Evolutionary conservation across 2,888 invertebrate species (phyloP).

Genomic region (Pristionchus arcanus): DNA sequence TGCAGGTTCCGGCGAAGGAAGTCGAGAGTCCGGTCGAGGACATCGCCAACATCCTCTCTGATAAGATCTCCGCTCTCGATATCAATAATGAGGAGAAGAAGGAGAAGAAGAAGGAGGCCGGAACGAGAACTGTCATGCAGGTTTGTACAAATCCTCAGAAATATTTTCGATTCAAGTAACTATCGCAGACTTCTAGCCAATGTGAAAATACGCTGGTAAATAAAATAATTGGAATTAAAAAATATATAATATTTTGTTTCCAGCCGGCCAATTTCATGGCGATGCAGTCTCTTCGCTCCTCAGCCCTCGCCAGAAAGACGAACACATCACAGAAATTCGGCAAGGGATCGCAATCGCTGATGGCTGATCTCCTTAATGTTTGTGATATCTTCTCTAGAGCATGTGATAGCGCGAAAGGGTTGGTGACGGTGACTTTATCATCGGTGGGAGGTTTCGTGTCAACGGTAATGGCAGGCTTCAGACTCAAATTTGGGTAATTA

Average conservation of each 20-base stretch:
- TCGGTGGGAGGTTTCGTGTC: no score
- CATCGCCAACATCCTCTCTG: constrained; percentile 59
- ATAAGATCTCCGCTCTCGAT: constrained; percentile 60
- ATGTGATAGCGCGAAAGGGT: no score
- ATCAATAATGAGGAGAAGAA: constrained; percentile 54
- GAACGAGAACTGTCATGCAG: background rate
- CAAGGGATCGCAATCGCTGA: constrained; percentile 69
- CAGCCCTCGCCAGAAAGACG: constrained; percentile 76
- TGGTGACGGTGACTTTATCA: no score
- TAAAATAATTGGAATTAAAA: background rate
- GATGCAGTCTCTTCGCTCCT: constrained; percentile 75
- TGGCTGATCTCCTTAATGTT: constrained; percentile 69
- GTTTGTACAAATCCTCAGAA: background rate
- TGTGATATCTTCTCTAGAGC: no score
- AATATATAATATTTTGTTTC: background rate
- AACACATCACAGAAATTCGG: constrained; percentile 77
- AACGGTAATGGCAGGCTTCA: no score
- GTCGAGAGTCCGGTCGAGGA: constrained; percentile 47
- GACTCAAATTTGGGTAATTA: no score
- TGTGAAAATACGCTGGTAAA: background rate
- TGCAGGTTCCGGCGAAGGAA: constrained; percentile 57
- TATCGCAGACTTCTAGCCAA: no score
- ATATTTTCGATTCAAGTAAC: no score
- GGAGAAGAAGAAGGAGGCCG: background rate
- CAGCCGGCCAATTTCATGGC: constrained; percentile 75